Conservation (phyloP, 2,888 invertebrate species). For the Ophonus ardosiacus region DNA sequence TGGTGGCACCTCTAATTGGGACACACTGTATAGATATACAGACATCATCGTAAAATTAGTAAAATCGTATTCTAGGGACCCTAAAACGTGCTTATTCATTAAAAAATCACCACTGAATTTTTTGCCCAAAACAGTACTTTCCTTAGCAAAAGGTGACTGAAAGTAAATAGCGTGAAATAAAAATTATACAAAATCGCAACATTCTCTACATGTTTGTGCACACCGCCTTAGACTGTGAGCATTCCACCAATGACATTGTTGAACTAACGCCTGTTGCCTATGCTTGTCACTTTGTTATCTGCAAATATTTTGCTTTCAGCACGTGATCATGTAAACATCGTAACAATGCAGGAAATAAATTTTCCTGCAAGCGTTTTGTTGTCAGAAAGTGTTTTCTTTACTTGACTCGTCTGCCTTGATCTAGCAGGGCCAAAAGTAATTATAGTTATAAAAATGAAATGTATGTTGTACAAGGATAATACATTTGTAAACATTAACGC, state of each 20-base stretch:
- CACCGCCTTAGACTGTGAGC: not conserved
- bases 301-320: conserved; percentile 27
- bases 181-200: not conserved
- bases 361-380: conserved; percentile 2
- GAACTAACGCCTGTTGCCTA: not conserved
- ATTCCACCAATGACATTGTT: conserved; percentile 12
- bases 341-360: conserved; percentile 58
- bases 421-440: conserved; percentile 36
- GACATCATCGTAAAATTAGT: no score
- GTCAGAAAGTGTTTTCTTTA: conserved; percentile 15
- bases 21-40: no score
- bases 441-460: conserved; percentile 29
- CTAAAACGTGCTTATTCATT: no score
- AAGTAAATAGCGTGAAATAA: no score
- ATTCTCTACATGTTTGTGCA: not conserved
- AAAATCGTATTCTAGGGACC: no score
- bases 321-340: conserved; percentile 37
- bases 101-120: no score
- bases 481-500: not conserved
- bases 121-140: no score
- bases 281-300: conserved; percentile 40
- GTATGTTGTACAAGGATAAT: conserved; percentile 20
- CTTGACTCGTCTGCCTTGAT: conserved; percentile 32
- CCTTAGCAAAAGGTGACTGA: no score
- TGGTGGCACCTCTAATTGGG: no score